Base-by-base conservation (phyloP, 2,797 vertebrate genomes). In the Halcyon smyrnensis region DNA sequence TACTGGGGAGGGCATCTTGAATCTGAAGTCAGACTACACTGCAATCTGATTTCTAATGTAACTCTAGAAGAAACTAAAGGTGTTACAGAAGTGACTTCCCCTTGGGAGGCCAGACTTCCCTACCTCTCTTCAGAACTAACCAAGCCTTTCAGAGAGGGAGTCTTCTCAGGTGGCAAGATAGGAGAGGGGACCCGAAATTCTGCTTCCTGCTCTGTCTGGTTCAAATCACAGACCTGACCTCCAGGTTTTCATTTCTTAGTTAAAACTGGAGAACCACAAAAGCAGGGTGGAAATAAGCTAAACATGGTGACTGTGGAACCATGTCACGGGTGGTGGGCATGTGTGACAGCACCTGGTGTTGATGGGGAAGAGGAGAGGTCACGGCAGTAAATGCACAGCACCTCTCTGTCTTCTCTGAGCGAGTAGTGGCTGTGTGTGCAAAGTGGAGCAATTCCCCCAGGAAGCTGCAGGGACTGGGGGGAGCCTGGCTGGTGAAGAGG, bases 301-400 rank as follows among this genome's bases (percentile, higher is more conserved):
- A 65, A 25, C 1, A 2, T 65, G 19, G 30, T 34, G 78, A 9
- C 20, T 25, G 15, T 74, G 41, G 69, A 50, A 59, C 27, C 5
- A 1, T 17, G 32, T 51, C 56, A 19, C 0, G 3, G 8, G 18
- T 62, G 68, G 4, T 48, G 13, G 11, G 25, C 25, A 30, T 15
- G 41, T 75, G 45, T 89, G 82, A 46, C 43, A 64, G 64, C n/a
- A 48, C 15, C 32, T 59, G 45, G 21, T 46, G 34, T 8, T 59
- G 32, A 30, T 37, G 37, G 1, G 25, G 41, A 59, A 5, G 1
- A 5, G 25, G 75, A 54, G 43, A 78, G 41, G 74, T 19, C 8
- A 1, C 2, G 37, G 11, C 7, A 46, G 30, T 34, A 82, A 73
- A 25, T 21, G 63, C 34, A 30, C 19, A 76, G 12, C 32, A 8